Evolutionary conservation across 2,113 vertebrate species (phyloP).

Genomic region (Alethe diademata): DNA sequence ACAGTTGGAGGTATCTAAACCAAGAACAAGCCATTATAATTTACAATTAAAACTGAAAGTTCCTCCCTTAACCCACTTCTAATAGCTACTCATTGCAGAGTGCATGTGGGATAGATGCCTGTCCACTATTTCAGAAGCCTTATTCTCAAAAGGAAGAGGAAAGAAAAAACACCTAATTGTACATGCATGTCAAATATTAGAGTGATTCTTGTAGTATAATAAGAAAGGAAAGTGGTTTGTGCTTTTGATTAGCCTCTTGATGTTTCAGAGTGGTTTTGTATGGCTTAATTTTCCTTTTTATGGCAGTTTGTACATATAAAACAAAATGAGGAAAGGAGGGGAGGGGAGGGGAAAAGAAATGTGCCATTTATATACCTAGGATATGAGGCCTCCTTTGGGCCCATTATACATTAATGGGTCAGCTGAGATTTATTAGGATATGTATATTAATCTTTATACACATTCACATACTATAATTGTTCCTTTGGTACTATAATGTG

Average conservation of each 20-base stretch:
- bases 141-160: neutral
- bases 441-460: constrained; percentile 79
- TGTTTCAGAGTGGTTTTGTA: constrained; percentile 62
- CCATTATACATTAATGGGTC: constrained; percentile 78
- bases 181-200: constrained; percentile 51
- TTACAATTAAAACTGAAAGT: constrained; percentile 22
- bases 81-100: neutral
- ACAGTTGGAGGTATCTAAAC: neutral
- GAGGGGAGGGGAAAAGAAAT: constrained; percentile 56
- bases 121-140: neutral
- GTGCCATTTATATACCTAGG: constrained; percentile 69
- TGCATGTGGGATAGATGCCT: neutral
- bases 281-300: constrained; percentile 78
- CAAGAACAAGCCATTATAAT: neutral
- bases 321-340: constrained; percentile 51
- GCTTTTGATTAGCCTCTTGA: constrained; percentile 75
- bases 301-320: constrained; percentile 62
- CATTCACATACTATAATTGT: constrained; percentile 69
- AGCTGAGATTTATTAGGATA: constrained; percentile 74
- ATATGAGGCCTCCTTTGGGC: constrained; percentile 72
- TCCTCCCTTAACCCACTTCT: neutral
- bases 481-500: constrained; percentile 75
- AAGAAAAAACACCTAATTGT: neutral
- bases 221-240: constrained; percentile 64
- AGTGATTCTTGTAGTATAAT: constrained; percentile 47